Percentiles rank a stretch among this genome's conserved stretches.
Conservation (phyloP, 2,888 invertebrate species). For the Acronicta leporina region DNA sequence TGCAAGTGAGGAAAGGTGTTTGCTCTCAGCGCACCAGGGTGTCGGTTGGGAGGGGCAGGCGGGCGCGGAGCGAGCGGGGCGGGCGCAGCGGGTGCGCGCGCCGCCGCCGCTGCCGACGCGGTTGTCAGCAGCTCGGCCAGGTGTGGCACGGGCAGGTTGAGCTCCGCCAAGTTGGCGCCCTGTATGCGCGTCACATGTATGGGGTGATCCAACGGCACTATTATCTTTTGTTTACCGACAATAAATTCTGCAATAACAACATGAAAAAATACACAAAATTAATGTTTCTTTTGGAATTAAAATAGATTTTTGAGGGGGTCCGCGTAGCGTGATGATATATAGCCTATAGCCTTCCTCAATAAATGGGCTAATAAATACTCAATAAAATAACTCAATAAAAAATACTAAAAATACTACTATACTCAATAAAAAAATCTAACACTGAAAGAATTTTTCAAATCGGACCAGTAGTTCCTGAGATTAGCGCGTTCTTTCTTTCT, state of each 20-base stretch:
- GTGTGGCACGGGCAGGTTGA: neutral
- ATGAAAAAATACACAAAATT: too few relatives aligned
- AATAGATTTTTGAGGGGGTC: too few relatives aligned
- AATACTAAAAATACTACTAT: too few relatives aligned
- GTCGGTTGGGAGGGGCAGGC: neutral
- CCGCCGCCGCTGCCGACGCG: neutral
- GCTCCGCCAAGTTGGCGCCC: neutral
- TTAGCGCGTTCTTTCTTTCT: too few relatives aligned
- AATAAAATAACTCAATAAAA: too few relatives aligned
- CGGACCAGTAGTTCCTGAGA: too few relatives aligned
- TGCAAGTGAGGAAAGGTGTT: neutral
- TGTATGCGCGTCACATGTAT: constrained; percentile 4
- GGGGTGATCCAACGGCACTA: constrained; percentile 10
- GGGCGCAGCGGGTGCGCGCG: neutral
- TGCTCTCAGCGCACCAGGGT: neutral
- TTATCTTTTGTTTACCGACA: constrained; percentile 10
- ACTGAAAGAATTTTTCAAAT: too few relatives aligned
- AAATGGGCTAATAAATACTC: too few relatives aligned
- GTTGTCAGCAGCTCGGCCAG: constrained; percentile 3
- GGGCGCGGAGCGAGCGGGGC: neutral
- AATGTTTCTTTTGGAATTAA: too few relatives aligned
- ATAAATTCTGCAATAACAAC: constrained; percentile 18
- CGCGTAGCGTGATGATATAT: too few relatives aligned
- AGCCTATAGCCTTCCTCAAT: too few relatives aligned
- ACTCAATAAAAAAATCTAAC: too few relatives aligned